Base-by-base conservation (phyloP, 2,888 invertebrate species). In the Stramonita haemastoma region DNA sequence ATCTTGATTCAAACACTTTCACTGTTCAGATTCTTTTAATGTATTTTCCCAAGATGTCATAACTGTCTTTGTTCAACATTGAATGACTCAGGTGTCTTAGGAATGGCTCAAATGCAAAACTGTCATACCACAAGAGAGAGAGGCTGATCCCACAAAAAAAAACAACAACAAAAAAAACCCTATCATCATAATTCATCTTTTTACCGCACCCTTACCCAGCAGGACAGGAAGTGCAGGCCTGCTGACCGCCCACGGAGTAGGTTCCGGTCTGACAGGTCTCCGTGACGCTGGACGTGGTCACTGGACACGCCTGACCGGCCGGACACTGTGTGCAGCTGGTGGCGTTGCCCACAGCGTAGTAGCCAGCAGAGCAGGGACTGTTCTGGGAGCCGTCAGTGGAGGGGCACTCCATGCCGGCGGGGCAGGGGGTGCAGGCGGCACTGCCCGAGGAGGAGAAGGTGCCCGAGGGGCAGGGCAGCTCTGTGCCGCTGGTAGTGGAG, bases 391-490 rank as follows among this genome's bases (percentile, higher is more conserved):
- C 95, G 87, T 93, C 93, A 32, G 87, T 89, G 22, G 90, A 89
- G 0, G 95, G 94, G 90, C 95, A 95, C 15, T 93, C 94, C 11
- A 91, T 91, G 19, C 95, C 95, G 0, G 94, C 93, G n/a, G 94
- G 91, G 90, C 95, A 95, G 0, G 91, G 77, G 1, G 93, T 95
- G 91, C 95, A 95, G 13, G 92, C 84, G 66, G 79, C 90, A 15
- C 90, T 91, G n/a, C 91, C 91, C 13, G 92, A 93, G 5, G 77
- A 73, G 13, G 94, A 92, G 89, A 93, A 95, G 56, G 91, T 93
- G 13, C 95, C 95, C 15, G 92, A 88, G 26, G 91, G n/a, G 90
- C 95, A 95, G 15, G 92, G 91, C 13, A 93, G 94, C 79, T 89
- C 90, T 13, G 91, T 90, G n/a, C 94, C 94, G 86, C 93, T 93